Evolutionary conservation across 2,888 invertebrate genomes (phyloP), one percentile per base, ranked within the genome.

Genomic region (Dryadula phaetusa): DNA sequence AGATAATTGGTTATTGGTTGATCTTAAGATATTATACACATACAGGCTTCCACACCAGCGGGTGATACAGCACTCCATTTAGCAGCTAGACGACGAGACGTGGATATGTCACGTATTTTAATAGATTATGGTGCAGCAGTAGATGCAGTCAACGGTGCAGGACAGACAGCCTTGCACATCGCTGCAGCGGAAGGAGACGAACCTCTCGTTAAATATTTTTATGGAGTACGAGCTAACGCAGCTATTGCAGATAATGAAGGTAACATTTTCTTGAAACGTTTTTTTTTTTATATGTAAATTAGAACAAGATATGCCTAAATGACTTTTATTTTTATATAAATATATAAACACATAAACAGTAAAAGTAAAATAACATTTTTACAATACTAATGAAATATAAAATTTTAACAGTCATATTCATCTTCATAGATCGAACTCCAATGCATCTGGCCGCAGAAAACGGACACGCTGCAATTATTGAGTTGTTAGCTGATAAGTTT

Each of bases 391-490:
- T 16, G 10, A 44, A 16, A 42, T n/a, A 34, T 10, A 34, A 34
- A 1, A n/a, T 42, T 42, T 42, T 1, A 42, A 42, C 7, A 7
- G 2, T 42, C 7, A 42, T 42, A 16, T 7, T 60, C 10, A 1
- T 32, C 3, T 28, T 32, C 22, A 16, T 88, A 94, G 99, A 99
- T 91, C 96, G 99, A 54, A 99, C 99, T 1, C 98, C 99, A 0
- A 97, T 99, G 94, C 99, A 99, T 87, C 93, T 99, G 79, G 99
- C 99, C 14, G 99, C 99, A 0, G 99, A 99, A 89, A 96, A 98
- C 79, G 99, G 99, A 0, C 98, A 99, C 85, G 99, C 99, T 1
- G 95, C 95, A 63, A 96, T 99, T 79, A 99, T 99, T 70, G 99
- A 99, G 86, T 94, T 99, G 5, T 92, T 99, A 62, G 98, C 98